phyloP scores from a whole-genome alignment of 2,888 invertebrate species.

The Apamea crenata region DNA sequence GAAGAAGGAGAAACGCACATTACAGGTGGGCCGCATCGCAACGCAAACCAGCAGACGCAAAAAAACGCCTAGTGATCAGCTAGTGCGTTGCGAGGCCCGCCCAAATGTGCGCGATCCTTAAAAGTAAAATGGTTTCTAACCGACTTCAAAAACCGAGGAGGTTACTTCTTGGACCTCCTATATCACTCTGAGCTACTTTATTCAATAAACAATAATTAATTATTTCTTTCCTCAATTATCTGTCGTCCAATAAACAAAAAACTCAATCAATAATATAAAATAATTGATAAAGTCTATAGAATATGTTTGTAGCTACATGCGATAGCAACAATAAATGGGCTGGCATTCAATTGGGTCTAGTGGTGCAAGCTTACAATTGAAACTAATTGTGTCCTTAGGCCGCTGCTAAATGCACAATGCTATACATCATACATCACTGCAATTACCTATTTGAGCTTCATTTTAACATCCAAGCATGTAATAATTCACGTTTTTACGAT shows the following conservation, averaged over 20 bases:
- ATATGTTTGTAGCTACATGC: constrained; percentile 22
- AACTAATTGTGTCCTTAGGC: constrained; percentile 78
- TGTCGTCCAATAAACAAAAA: constrained; percentile 6
- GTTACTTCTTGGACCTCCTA: background rate
- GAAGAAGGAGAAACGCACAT: background rate
- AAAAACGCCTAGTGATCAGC: background rate
- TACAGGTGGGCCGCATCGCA: background rate
- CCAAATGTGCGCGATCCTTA: too few species aligned
- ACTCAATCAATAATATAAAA: constrained; percentile 1
- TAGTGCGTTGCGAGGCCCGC: background rate
- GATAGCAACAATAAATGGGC: constrained; percentile 65
- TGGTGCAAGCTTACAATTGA: constrained; percentile 77
- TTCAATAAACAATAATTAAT: constrained; percentile 19
- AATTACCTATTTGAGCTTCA: constrained; percentile 59
- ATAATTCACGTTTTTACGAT: background rate
- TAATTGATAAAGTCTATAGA: constrained; percentile 28
- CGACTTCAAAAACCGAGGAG: background rate
- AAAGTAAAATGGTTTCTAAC: background rate
- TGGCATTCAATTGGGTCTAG: constrained; percentile 74
- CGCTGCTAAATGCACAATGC: constrained; percentile 66
- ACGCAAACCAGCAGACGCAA: background rate
- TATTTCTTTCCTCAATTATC: background rate
- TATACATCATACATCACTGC: constrained; percentile 65
- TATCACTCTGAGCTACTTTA: background rate
- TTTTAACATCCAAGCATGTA: constrained; percentile 39